Evolutionary conservation across 2,888 invertebrate genomes (phyloP).

Genomic region (Ptychoptera albimana): DNA sequence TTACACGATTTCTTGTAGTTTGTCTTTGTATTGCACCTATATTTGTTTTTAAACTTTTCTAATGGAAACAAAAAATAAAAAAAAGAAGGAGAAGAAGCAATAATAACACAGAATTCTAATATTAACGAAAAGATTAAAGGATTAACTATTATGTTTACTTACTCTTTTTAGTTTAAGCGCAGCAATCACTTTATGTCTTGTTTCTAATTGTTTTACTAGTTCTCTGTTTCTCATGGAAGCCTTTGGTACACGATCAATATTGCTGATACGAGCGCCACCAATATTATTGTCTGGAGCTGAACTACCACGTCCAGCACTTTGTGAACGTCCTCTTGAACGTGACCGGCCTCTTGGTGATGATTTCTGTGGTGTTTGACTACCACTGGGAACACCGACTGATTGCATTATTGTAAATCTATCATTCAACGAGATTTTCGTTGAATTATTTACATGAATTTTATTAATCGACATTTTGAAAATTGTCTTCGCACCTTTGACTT

Average conservation of each 20-base stretch:
- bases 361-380: constrained; percentile 14
- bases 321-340: not conserved
- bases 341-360: constrained; percentile 5
- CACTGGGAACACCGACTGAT: constrained; percentile 11
- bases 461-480: constrained; percentile 14
- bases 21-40: constrained; percentile 11
- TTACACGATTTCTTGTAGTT: constrained; percentile 14
- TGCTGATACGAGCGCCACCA: not conserved
- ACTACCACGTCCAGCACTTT: not conserved
- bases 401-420: constrained; percentile 30
- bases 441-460: constrained; percentile 26
- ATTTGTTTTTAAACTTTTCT: constrained; percentile 28
- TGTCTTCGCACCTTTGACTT: too few species aligned
- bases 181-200: constrained; percentile 26
- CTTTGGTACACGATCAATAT: constrained; percentile 3
- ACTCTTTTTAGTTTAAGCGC: constrained; percentile 30
- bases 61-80: too few species aligned
- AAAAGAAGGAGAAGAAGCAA: too few species aligned
- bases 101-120: constrained; percentile 13
- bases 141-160: constrained; percentile 7
- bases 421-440: constrained; percentile 32
- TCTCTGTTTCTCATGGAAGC: constrained; percentile 23
- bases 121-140: not conserved
- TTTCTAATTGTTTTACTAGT: constrained; percentile 24
- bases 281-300: not conserved